Percentiles rank a stretch among this genome's conserved stretches.
Evolutionary conservation across 2,797 vertebrate genomes (phyloP).

Genomic region (Orestias chungarensis): DNA sequence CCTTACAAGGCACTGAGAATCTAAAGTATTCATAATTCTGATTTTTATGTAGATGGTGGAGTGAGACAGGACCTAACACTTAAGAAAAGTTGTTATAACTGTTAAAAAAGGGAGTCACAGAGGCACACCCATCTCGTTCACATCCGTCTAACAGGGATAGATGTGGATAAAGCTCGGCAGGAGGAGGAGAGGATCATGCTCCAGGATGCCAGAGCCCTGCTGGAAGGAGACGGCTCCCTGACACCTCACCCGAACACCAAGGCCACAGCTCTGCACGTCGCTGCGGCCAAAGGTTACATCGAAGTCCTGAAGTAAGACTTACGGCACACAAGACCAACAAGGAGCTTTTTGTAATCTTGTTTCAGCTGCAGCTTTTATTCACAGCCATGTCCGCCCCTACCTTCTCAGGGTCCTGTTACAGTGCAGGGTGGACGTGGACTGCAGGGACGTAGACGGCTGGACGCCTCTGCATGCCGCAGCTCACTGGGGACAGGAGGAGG

Average conservation of each 20-base stretch:
- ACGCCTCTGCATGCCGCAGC: conserved; percentile 85
- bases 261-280: conserved; percentile 84
- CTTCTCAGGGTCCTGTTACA: conserved; percentile 79
- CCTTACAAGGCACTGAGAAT: too few relatives aligned
- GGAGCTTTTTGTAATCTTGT: conserved; percentile 20
- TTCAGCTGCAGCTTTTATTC: conserved; percentile 27
- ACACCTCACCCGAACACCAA: conserved; percentile 84
- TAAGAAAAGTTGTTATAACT: too few relatives aligned
- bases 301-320: conserved; percentile 86
- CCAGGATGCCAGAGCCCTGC: conserved; percentile 77
- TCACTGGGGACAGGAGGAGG: conserved; percentile 88
- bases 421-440: conserved; percentile 80
- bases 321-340: background rate
- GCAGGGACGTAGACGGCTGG: conserved; percentile 83
- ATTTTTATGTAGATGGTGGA: too few relatives aligned
- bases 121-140: background rate
- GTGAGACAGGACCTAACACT: too few relatives aligned
- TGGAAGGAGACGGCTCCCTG: conserved; percentile 74
- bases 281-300: conserved; percentile 87
- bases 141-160: conserved; percentile 73
- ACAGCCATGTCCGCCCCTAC: background rate
- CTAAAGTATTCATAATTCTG: too few relatives aligned
- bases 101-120: too few relatives aligned
- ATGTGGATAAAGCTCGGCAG: conserved; percentile 81
- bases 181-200: conserved; percentile 87